A percentile compares a stretch with the other conserved stretches of the same genome.
These are phyloP conservation scores for Percopsis omiscomaycus DNA, from an alignment of 2,797 vertebrate genomes.

Conservation along the genomic window DNA sequence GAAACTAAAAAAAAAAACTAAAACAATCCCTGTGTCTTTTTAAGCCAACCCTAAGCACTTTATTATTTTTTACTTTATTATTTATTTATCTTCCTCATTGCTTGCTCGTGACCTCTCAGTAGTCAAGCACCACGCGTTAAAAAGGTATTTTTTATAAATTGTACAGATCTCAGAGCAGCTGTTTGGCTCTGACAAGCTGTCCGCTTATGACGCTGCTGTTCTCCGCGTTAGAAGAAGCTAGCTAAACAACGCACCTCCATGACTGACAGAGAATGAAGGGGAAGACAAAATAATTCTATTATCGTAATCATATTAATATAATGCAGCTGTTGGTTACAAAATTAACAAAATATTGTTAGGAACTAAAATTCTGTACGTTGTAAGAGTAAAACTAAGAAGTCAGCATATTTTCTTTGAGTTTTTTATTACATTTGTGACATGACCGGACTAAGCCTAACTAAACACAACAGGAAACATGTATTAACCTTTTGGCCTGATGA, in stretches of 20 bases:
- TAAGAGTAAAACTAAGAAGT: neutral
- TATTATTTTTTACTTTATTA: neutral
- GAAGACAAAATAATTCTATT: too few species aligned
- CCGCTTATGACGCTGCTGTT: conserved; percentile 7
- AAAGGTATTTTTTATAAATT: conserved; percentile 34
- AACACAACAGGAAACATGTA: neutral
- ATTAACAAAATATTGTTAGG: neutral
- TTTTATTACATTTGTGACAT: too few species aligned
- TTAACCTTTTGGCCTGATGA: neutral
- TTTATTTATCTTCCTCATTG: neutral
- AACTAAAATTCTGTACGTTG: neutral
- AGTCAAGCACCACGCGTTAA: conserved; percentile 16
- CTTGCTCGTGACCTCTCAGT: neutral
- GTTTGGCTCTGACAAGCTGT: conserved; percentile 30
- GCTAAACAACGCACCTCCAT: neutral
- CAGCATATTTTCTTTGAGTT: too few species aligned
- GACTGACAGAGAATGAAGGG: neutral
- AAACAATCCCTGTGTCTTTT: neutral
- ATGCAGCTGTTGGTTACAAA: too few species aligned
- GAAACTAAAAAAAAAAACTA: neutral
- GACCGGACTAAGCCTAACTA: neutral
- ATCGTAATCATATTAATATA: too few species aligned
- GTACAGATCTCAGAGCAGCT: conserved; percentile 31
- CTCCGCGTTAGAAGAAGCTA: neutral
- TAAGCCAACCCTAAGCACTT: neutral